Conservation (phyloP, 2,113 vertebrate species). For the Scortum barcoo region DNA sequence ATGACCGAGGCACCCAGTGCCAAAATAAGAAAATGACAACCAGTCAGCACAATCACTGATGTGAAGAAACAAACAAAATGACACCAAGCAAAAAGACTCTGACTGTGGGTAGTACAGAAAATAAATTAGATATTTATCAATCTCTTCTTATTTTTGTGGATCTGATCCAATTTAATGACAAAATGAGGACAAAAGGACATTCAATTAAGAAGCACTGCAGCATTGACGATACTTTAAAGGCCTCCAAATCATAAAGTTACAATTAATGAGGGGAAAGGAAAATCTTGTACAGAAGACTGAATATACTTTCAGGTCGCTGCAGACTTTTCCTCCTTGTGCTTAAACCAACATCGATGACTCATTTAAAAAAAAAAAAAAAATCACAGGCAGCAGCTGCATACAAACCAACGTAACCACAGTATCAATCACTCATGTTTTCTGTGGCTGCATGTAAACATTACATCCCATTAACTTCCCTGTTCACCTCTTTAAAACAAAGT, state of each 20-base stretch:
- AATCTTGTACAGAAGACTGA: slow-evolving; percentile 15
- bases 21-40: slow-evolving; percentile 26
- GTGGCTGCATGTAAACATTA: slow-evolving; percentile 41
- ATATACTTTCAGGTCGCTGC: background rate
- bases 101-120: background rate
- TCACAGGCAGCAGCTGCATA: background rate
- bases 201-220: background rate
- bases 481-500: background rate
- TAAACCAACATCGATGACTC: background rate
- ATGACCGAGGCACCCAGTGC: slow-evolving; percentile 38
- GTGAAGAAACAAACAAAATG: slow-evolving; percentile 8
- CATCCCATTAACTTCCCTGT: background rate
- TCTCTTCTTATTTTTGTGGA: background rate
- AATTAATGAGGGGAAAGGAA: background rate
- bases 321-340: slow-evolving; percentile 49
- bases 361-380: background rate
- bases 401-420: background rate
- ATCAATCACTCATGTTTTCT: background rate
- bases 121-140: background rate
- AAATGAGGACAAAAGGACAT: background rate
- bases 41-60: slow-evolving; percentile 42
- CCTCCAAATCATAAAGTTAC: background rate
- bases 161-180: background rate
- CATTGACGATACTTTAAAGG: slow-evolving; percentile 10
- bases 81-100: background rate